These are phyloP conservation scores for Tragelaphus scriptus DNA, from an alignment of 2,113 vertebrate genomes.

Conservation along the genomic window DNA sequence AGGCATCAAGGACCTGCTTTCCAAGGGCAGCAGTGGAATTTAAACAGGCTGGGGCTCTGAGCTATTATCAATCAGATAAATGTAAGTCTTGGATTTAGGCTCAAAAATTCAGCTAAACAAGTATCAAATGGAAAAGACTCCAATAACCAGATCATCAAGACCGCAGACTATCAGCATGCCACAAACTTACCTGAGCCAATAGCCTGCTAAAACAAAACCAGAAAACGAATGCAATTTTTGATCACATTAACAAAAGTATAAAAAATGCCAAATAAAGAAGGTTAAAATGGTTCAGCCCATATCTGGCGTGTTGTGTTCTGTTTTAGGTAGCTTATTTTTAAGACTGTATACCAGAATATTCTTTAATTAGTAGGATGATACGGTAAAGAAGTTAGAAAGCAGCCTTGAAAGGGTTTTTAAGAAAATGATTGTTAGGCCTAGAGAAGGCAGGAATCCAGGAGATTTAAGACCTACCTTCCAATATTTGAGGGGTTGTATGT, in stretches of 20 bases:
- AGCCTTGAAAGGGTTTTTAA: background rate
- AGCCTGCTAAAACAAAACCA: background rate
- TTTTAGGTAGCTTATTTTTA: background rate
- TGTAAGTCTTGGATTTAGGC: background rate
- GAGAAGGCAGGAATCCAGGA: background rate
- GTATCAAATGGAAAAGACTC: background rate
- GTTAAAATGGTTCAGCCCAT: background rate
- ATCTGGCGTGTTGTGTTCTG: background rate
- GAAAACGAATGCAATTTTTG: background rate
- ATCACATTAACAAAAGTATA: background rate
- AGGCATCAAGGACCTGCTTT: background rate
- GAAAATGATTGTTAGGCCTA: background rate
- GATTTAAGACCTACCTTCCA: background rate
- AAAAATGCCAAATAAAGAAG: background rate
- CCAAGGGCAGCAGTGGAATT: background rate
- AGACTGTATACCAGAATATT: background rate
- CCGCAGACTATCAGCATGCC: no score
- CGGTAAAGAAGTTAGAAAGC: background rate
- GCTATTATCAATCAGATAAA: background rate
- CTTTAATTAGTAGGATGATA: background rate
- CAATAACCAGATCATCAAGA: background rate
- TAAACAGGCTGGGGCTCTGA: background rate
- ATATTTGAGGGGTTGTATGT: background rate
- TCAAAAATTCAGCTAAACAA: background rate
- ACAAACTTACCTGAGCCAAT: background rate